Conservation (phyloP, 2,797 vertebrate genomes). For the Eulemur mongoz region DNA sequence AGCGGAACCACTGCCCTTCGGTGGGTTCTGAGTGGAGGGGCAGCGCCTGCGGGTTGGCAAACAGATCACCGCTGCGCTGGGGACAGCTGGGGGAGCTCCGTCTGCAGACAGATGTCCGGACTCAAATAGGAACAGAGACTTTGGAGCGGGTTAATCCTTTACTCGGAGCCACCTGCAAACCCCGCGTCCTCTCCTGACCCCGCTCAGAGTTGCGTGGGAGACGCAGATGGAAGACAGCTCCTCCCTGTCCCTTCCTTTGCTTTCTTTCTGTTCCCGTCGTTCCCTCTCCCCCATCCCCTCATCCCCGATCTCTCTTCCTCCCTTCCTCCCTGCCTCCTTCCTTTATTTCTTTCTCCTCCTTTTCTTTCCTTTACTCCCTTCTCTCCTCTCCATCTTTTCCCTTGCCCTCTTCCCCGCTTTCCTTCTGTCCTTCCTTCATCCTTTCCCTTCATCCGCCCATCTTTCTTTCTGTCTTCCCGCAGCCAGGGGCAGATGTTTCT, state of each 20-base stretch:
- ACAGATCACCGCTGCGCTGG: neutral
- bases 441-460: too few relatives aligned
- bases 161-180: neutral
- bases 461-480: neutral
- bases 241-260: too few relatives aligned
- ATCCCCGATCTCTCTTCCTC: too few relatives aligned
- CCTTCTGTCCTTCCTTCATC: neutral
- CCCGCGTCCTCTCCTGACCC: neutral
- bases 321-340: neutral
- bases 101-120: neutral
- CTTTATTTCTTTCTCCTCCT: neutral
- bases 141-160: too few relatives aligned
- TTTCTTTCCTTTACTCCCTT: neutral
- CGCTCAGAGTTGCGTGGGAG: rapidly evolving
- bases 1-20: too few relatives aligned
- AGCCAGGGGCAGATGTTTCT: neutral
- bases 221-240: too few relatives aligned
- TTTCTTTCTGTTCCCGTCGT: neutral
- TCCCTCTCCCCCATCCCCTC: neutral
- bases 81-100: neutral
- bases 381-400: too few relatives aligned
- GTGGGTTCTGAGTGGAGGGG: neutral
- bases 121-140: neutral
- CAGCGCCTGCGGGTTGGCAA: too few relatives aligned
- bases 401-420: rapidly evolving